phyloP scores from a whole-genome alignment of 2,888 invertebrate genomes.

The Agrilus cyanescens region DNA sequence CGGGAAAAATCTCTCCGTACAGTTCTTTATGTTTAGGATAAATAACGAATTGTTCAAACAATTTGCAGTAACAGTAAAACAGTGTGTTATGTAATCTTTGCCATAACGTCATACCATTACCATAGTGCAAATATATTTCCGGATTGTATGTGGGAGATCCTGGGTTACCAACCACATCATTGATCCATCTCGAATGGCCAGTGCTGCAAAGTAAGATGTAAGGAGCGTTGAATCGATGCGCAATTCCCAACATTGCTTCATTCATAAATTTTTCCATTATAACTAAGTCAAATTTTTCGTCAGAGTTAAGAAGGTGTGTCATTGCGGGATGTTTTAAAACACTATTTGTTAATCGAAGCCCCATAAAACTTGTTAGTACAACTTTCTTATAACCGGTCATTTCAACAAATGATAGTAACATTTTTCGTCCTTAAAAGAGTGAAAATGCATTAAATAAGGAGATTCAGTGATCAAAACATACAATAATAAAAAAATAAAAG shows the following conservation, averaged over 20 bases:
- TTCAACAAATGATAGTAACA: no score
- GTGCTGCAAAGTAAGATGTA: slow-evolving; percentile 17
- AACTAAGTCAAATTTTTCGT: slow-evolving; percentile 23
- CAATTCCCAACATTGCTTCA: slow-evolving; percentile 20
- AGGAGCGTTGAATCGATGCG: slow-evolving; percentile 19
- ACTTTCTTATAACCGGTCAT: no score
- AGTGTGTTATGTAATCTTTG: slow-evolving; percentile 18
- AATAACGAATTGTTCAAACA: slow-evolving; percentile 3
- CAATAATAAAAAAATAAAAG: no score
- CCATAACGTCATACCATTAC: slow-evolving; percentile 17
- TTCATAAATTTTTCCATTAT: slow-evolving; percentile 23
- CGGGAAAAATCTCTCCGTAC: slow-evolving; percentile 12
- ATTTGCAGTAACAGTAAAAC: slow-evolving; percentile 5
- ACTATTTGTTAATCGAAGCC: no score
- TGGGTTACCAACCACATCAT: slow-evolving; percentile 21
- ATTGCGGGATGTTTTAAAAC: slow-evolving; percentile 16
- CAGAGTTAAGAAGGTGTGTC: slow-evolving; percentile 19
- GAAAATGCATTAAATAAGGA: no score
- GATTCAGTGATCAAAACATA: no score
- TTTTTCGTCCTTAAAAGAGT: no score
- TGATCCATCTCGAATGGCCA: slow-evolving; percentile 14
- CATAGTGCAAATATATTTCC: slow-evolving; percentile 11
- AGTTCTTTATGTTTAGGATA: slow-evolving; percentile 11
- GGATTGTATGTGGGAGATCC: slow-evolving; percentile 17
- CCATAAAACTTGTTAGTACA: no score